These are phyloP conservation scores for Solenopsis fugax DNA, from an alignment of 1,140 invertebrate species.

Conservation along the genomic window DNA sequence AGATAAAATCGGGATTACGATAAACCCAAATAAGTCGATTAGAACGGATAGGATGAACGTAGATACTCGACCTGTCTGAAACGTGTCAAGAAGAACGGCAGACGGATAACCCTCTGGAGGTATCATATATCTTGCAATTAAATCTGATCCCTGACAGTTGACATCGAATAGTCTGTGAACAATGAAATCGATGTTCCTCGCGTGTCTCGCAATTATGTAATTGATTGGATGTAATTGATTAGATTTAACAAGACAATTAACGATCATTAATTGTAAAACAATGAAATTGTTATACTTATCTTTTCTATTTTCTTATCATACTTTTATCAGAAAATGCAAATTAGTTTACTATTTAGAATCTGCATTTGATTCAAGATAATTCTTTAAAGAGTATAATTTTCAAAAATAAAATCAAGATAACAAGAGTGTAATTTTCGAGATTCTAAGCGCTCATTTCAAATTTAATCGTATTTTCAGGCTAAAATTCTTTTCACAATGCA, in stretches of 20 bases:
- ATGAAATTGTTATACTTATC: background rate
- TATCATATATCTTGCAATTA: constrained; percentile 55
- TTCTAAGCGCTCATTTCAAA: constrained; percentile 4
- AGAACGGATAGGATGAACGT: background rate
- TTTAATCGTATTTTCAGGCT: constrained; percentile 19
- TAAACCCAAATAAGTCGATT: constrained; percentile 63
- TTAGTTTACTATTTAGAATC: background rate
- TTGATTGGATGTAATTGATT: background rate
- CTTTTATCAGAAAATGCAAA: too few relatives aligned
- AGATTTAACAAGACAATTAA: background rate
- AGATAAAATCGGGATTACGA: constrained; percentile 70
- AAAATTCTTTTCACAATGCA: constrained; percentile 9
- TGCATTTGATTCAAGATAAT: constrained; percentile 2
- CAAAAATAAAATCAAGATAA: background rate
- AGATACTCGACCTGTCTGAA: constrained; percentile 12
- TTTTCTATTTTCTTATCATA: background rate
- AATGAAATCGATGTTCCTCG: constrained; percentile 15
- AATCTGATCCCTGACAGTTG: constrained; percentile 42
- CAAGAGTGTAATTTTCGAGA: background rate
- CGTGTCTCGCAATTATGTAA: constrained; percentile 14
- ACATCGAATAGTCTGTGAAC: constrained; percentile 17
- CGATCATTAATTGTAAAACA: background rate
- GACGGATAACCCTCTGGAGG: constrained; percentile 5
- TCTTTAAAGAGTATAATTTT: background rate
- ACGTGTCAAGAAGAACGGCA: background rate